phyloP scores from a whole-genome alignment of 2,888 invertebrate genomes.

The Drosophila prostipennis region DNA sequence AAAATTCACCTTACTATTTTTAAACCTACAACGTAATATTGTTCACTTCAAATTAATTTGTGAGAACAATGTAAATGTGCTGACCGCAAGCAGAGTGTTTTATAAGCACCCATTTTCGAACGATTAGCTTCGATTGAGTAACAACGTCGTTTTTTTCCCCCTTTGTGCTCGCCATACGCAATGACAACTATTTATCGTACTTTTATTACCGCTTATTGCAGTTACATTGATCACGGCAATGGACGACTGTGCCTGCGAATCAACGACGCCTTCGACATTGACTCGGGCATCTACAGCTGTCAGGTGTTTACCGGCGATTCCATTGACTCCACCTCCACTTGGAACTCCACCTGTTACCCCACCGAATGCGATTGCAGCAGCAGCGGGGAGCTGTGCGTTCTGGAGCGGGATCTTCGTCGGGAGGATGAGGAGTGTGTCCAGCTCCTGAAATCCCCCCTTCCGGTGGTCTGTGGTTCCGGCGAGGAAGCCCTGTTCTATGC shows the following conservation, averaged over 20 bases:
- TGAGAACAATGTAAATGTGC: background rate
- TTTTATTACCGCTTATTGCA: slow-evolving; percentile 41
- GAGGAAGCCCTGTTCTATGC: slow-evolving; percentile 86
- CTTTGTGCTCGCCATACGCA: slow-evolving; percentile 6
- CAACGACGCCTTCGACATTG: slow-evolving; percentile 87
- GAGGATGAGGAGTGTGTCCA: slow-evolving; percentile 80
- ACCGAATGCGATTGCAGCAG: slow-evolving; percentile 85
- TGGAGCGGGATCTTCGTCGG: slow-evolving; percentile 83
- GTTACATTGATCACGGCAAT: slow-evolving; percentile 86
- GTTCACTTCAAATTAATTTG: background rate
- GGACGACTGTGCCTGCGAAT: slow-evolving; percentile 86
- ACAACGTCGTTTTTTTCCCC: background rate
- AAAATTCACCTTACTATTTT: background rate
- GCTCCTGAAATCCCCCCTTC: slow-evolving; percentile 86
- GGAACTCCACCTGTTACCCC: slow-evolving; percentile 83
- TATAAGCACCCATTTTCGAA: background rate
- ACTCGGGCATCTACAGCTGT: slow-evolving; percentile 89
- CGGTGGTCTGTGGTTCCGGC: slow-evolving; percentile 85
- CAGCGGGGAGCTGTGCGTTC: slow-evolving; percentile 79
- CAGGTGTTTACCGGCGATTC: slow-evolving; percentile 86
- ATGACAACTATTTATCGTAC: slow-evolving; percentile 1
- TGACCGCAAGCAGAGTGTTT: slow-evolving; percentile 1
- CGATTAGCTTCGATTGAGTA: slow-evolving; percentile 6
- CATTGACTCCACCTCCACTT: slow-evolving; percentile 67
- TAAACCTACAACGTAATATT: background rate